Evolutionary conservation across 1,140 invertebrate species (phyloP), one percentile per base, ranked within the genome.

Genomic region (Stegodyphus mimosarum): DNA sequence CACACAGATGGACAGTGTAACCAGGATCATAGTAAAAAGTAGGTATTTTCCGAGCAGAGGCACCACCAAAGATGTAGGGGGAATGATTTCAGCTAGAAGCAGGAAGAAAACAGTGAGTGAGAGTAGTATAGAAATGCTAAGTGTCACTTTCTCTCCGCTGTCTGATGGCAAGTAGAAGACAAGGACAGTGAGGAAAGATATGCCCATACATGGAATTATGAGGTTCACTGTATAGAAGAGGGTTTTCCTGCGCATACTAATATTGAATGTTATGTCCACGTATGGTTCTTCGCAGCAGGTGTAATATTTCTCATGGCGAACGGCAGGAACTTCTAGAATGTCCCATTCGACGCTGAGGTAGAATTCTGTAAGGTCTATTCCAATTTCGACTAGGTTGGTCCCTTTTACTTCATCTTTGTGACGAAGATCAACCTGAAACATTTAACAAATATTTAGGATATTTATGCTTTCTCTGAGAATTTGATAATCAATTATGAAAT

Each of bases 31-130:
- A 0, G 98, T 99, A 90, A 99, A 99, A 0, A 99, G 93, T 0
- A 99, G 93, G 91, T 99, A 99, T 91, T 99, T 99, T 48, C 98
- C 98, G 11, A 99, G 93, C 5, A 99, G 92, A 7, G 99, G 98
- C 53, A 99, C 92, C 0, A 98, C 97, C 13, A 99, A 91, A 6
- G 98, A 99, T 1, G 98, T 99, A 0, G 98, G 98, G 2, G 99
- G 99, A 91, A 99, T 99, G 88, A 99, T 98, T 92, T 98, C 96
- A 0, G 96, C 98, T 88, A 99, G 96, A 7, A 99, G 94, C 83
- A 99, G 91, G 92, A 99, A 99, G 92, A 99, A 99, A 94, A 99
- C 99, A 11, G 98, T 99, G 88, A 99, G 92, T 83, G 98, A 99
- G 33, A 99, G 95, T 78, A 99, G 93, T 90, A 99, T 99, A 87